Evolutionary conservation across 2,888 invertebrate species (phyloP), one percentile per base, ranked within the genome.

Genomic region (Tachina fera): DNA sequence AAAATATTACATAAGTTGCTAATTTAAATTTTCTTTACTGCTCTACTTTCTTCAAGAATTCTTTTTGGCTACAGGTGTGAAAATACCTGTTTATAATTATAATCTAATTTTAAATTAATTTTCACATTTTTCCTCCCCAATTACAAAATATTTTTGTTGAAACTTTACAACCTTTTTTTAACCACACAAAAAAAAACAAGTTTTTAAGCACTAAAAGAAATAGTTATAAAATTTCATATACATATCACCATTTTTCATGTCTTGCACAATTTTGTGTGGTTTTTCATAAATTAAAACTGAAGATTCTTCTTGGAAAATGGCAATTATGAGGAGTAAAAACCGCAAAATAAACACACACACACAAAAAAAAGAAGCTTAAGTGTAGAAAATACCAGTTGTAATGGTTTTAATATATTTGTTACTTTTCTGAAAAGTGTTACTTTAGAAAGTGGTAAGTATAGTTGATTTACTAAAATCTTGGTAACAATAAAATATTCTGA

Each of bases 241-340:
- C 4, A n/a, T 22, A 2, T 22, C 19, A 53, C n/a, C 16, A 53
- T 31, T 65, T 10, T 45, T 60, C 16, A 47, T 49, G 22, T 45
- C 63, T 74, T 14, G n/a, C 14, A 51, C 31, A 65, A 22, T 16
- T 75, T 45, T 53, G 53, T 19, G 0, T 75, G 14, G 9, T 31
- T 51, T 67, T 63, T 39, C 41, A 63, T 61, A 63, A 76, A 76
- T 56, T 65, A 9, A 56, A 68, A 58, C 49, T 77, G 39, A 77
- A 47, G 43, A 67, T 67, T 58, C 31, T 41, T 56, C 56, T 39
- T 19, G 22, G 11, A 63, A 45, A 53, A 51, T 14, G 19, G 22
- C 9, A 43, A 45, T 41, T 49, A 43, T 22, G 43, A n/a, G 9
- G 14, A 56, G 13, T 58, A 9, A 6, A 47, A 67, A 67, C 74